A percentile compares a stretch with the other conserved stretches of the same genome.
These are phyloP conservation scores for Drosophila pseudoananassae DNA, from an alignment of 1,140 invertebrate species.

Conservation along the genomic window DNA sequence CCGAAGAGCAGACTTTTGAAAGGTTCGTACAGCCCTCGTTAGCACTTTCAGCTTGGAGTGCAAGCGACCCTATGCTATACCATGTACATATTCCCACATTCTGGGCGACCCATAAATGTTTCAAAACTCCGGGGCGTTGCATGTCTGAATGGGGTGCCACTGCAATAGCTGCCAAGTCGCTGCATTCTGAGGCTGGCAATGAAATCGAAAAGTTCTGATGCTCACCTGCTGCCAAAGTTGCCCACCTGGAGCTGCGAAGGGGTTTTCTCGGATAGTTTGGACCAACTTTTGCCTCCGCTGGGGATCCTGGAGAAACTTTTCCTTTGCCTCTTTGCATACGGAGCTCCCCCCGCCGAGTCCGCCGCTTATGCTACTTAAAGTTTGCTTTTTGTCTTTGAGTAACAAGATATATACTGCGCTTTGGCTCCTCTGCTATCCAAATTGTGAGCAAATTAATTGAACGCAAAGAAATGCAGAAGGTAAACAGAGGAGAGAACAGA, in stretches of 20 bases:
- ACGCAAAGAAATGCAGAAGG: constrained; percentile 78
- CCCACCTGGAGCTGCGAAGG: constrained; percentile 16
- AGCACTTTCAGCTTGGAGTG: neutral
- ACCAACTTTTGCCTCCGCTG: constrained; percentile 67
- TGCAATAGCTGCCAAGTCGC: constrained; percentile 18
- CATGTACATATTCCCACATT: neutral
- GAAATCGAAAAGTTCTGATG: constrained; percentile 72
- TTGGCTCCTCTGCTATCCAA: constrained; percentile 52
- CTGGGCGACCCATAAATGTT: constrained; percentile 4
- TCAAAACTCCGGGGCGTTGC: constrained; percentile 8
- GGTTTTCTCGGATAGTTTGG: constrained; percentile 58
- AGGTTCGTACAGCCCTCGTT: neutral
- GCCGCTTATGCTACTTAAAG: constrained; percentile 78
- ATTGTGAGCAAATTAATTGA: constrained; percentile 82
- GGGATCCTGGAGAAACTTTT: constrained; percentile 57
- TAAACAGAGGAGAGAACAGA: constrained; percentile 45
- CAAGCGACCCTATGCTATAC: neutral
- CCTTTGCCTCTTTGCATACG: constrained; percentile 59
- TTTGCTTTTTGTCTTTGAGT: constrained; percentile 75
- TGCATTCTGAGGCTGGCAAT: constrained; percentile 42
- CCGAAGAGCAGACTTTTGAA: neutral
- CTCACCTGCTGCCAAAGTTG: constrained; percentile 55
- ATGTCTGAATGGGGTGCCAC: constrained; percentile 13
- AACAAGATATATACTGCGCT: constrained; percentile 15
- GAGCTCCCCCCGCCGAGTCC: constrained; percentile 12